Evolutionary conservation across 2,797 vertebrate genomes (phyloP).

Genomic region (Arctocebus calabarensis): DNA sequence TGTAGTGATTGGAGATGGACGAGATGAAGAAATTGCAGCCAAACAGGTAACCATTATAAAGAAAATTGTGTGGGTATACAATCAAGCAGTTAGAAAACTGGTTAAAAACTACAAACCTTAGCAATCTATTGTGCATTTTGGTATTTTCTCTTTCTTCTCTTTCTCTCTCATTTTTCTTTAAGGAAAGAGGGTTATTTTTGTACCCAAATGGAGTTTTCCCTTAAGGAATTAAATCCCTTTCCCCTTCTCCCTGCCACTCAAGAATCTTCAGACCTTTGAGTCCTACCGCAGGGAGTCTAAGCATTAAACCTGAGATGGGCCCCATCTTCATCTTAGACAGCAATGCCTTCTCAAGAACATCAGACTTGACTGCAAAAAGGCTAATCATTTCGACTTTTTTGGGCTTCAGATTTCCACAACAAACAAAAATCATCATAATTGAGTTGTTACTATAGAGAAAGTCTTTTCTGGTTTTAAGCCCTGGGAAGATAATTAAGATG

Average conservation of each 20-base stretch:
- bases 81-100: neutral
- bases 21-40: conserved; percentile 98
- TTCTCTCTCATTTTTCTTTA: conserved; percentile 30
- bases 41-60: conserved; percentile 92
- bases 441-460: neutral
- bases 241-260: neutral
- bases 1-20: conserved; percentile 98
- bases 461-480: conserved; percentile 22
- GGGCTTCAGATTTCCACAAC: neutral
- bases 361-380: neutral
- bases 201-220: neutral
- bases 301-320: neutral
- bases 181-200: neutral
- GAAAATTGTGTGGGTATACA: neutral
- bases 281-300: neutral
- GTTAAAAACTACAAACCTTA: neutral
- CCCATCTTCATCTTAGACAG: neutral
- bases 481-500: neutral
- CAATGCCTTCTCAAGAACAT: neutral
- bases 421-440: neutral
- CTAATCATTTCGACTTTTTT: neutral
- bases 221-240: neutral
- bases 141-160: neutral
- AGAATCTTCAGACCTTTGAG: conserved; percentile 2
- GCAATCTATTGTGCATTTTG: neutral